Evolutionary conservation across 2,797 vertebrate species (phyloP).

Genomic region (Enteromius viviparus): DNA sequence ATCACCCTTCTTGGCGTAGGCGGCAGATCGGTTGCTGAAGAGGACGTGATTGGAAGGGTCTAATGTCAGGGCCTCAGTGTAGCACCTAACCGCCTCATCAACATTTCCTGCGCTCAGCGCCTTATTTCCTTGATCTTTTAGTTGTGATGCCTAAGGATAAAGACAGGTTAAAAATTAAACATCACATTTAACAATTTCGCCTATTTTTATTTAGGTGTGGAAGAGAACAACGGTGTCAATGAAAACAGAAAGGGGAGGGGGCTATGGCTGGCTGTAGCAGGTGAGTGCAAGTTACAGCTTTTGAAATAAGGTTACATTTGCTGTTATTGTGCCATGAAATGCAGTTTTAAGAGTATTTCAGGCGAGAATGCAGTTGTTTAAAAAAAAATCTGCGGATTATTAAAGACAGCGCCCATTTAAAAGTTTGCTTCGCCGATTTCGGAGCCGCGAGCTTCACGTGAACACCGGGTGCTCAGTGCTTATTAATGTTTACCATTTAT

Average conservation of each 20-base stretch:
- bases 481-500: too few relatives aligned
- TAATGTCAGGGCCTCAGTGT: constrained; percentile 89
- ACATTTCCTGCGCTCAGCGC: constrained; percentile 90
- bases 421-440: too few relatives aligned
- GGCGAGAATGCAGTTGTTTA: too few relatives aligned
- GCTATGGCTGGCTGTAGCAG: background rate
- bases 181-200: background rate
- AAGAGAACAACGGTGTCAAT: background rate
- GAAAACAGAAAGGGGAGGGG: background rate
- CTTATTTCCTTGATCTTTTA: constrained; percentile 95
- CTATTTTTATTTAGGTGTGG: background rate
- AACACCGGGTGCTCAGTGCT: too few relatives aligned
- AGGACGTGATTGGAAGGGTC: constrained; percentile 92
- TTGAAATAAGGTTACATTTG: too few relatives aligned
- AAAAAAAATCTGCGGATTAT: too few relatives aligned
- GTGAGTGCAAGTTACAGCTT: background rate
- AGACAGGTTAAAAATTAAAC: background rate
- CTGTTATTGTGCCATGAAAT: too few relatives aligned
- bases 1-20: constrained; percentile 84
- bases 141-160: constrained; percentile 82
- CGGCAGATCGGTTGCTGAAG: constrained; percentile 89
- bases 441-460: too few relatives aligned
- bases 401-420: too few relatives aligned
- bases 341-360: too few relatives aligned
- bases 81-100: constrained; percentile 87